phyloP scores from a whole-genome alignment of 1,140 invertebrate genomes.

The Medauroidea extradentata region DNA sequence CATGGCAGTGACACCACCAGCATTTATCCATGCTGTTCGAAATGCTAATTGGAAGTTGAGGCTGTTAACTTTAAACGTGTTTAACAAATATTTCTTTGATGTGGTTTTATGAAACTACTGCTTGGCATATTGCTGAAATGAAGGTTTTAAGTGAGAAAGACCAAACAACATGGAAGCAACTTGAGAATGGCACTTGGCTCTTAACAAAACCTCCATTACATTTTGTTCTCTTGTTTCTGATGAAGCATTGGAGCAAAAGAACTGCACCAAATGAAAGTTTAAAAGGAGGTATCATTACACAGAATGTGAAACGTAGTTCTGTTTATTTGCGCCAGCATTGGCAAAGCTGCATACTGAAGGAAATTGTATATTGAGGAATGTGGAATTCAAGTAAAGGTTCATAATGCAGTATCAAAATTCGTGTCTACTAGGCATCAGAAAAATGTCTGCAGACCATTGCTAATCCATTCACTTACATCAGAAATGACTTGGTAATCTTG shows the following conservation, averaged over 20 bases:
- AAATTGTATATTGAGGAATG: neutral
- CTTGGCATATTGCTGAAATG: no score
- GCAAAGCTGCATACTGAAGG: neutral
- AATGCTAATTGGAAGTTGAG: no score
- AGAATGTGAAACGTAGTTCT: conserved; percentile 7
- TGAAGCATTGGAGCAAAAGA: conserved; percentile 4
- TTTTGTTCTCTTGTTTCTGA: neutral
- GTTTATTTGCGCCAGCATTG: neutral
- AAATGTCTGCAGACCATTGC: neutral
- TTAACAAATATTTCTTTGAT: no score
- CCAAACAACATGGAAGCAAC: neutral
- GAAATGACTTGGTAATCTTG: neutral
- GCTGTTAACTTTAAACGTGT: no score
- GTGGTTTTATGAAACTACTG: no score
- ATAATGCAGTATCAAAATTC: conserved; percentile 1
- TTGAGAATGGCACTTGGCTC: conserved; percentile 3
- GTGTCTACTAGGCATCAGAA: neutral
- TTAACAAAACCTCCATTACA: neutral
- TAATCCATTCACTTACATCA: conserved; percentile 1
- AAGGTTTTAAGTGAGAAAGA: no score
- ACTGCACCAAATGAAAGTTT: conserved; percentile 6
- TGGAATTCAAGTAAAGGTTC: neutral
- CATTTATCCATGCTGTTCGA: no score
- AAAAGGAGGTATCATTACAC: conserved; percentile 5
- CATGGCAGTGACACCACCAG: no score